These are phyloP conservation scores for Yponomeuta evonymella DNA, from an alignment of 2,888 invertebrate species.

Conservation along the genomic window DNA sequence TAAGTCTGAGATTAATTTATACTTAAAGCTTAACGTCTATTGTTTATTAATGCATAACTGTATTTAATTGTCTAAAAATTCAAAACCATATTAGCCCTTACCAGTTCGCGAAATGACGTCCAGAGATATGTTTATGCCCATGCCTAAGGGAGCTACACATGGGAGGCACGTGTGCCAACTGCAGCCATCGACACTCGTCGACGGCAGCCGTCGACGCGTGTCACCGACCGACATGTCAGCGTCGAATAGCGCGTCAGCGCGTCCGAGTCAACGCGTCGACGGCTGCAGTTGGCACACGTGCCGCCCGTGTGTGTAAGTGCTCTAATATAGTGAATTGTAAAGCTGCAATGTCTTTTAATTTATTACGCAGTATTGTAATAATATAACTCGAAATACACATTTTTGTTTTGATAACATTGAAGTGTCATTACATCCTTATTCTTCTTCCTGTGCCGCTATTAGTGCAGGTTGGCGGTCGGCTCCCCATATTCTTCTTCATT, in stretches of 20 bases:
- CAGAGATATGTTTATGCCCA: conserved; percentile 48
- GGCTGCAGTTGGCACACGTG: too few relatives aligned
- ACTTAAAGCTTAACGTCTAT: background rate
- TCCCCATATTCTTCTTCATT: too few relatives aligned
- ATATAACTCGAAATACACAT: background rate
- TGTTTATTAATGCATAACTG: background rate
- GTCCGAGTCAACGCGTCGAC: too few relatives aligned
- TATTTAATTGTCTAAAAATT: background rate
- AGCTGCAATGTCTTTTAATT: background rate
- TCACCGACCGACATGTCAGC: too few relatives aligned
- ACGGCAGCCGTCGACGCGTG: too few relatives aligned
- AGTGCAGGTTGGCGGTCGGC: too few relatives aligned
- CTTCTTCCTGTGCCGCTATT: too few relatives aligned
- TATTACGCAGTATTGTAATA: background rate
- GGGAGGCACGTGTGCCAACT: too few relatives aligned
- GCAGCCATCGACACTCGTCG: too few relatives aligned
- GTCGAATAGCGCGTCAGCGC: too few relatives aligned
- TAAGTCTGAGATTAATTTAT: background rate
- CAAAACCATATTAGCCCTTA: conserved; percentile 46
- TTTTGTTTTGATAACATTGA: background rate
- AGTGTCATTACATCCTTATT: background rate
- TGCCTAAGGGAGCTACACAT: conserved; percentile 19
- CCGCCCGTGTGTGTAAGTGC: too few relatives aligned
- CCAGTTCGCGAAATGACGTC: conserved; percentile 62
- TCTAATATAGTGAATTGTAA: too few relatives aligned